These are phyloP conservation scores for Octopus sinensis DNA, from an alignment of 1,140 invertebrate genomes.

Conservation along the genomic window DNA sequence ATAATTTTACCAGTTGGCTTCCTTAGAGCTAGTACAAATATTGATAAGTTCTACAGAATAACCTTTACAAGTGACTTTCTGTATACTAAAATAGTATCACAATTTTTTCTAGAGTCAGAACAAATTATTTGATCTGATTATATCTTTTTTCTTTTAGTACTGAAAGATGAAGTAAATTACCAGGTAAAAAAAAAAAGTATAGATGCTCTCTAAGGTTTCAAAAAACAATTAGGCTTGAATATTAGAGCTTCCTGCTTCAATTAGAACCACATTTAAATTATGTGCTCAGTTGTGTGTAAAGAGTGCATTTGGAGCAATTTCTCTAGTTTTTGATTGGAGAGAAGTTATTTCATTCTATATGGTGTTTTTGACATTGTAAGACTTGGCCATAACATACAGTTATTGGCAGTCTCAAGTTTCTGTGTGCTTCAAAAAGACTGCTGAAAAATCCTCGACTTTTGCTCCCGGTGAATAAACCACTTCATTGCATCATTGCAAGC, in stretches of 20 bases:
- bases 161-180: no score
- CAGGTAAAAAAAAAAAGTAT: no score
- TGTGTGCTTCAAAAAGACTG: not conserved
- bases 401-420: constrained; percentile 6
- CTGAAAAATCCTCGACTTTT: not conserved
- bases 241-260: constrained; percentile 10
- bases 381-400: constrained; percentile 4
- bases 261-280: constrained; percentile 11
- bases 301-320: not conserved
- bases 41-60: not conserved
- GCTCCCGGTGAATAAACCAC: not conserved
- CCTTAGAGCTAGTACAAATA: no score
- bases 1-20: no score
- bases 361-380: not conserved
- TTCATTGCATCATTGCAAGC: not conserved
- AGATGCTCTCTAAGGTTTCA: not conserved
- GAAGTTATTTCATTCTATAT: not conserved
- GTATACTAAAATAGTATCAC: not conserved
- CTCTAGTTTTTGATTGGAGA: constrained; percentile 3
- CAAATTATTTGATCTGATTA: not conserved
- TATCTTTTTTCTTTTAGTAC: no score
- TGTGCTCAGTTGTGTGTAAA: not conserved
- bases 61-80: not conserved
- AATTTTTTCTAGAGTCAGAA: not conserved
- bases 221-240: not conserved